Evolutionary conservation across 2,797 vertebrate genomes (phyloP), one percentile per base, ranked within the genome.

Genomic region (Anguilla megastoma): DNA sequence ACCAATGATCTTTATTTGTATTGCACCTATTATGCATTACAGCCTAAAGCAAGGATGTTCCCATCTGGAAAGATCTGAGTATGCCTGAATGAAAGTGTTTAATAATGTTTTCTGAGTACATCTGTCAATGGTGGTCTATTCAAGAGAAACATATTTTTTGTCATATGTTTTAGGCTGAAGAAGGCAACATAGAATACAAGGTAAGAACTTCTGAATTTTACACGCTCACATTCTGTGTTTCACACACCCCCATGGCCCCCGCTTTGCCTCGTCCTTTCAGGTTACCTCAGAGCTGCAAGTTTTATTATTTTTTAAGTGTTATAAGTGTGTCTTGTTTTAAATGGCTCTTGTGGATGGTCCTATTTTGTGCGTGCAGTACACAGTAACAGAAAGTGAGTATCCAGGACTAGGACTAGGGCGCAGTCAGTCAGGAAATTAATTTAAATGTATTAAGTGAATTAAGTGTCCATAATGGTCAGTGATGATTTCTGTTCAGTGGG

Each of bases 101-200:
- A 56, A 56, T 56, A 56, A 66, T 66, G 63, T n/a, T 66, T 66
- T 27, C 5, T 66, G 63, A 8, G 5, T n/a, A 27, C 7, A 3
- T 6, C 33, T 79, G 36, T 27, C 36, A 7, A 36, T 36, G 18
- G 33, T 36, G 74, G 74, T 92, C 52, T 74, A 33, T 33, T 33
- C 12, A 33, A 74, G 30, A 33, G 30, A 6, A 90, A 8, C 79
- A n/a, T 89, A 76, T 74, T 86, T 86, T 90, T 33, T 94, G n/a
- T 89, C 36, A 60, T 79, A n/a, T 94, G 89, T 95, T 96, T 91
- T 91, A 99, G 98, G 98, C 96, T 91, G 98, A 99, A 97, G 98
- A 99, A 95, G 98, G 98, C 88, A 99, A 99, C 94, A 99, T 99
- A 91, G 98, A 99, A 92, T 99, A 99, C 94, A 99, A 99, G 98